Conservation (phyloP, 2,888 invertebrate genomes). For the Acanthosepion pharaonis region DNA sequence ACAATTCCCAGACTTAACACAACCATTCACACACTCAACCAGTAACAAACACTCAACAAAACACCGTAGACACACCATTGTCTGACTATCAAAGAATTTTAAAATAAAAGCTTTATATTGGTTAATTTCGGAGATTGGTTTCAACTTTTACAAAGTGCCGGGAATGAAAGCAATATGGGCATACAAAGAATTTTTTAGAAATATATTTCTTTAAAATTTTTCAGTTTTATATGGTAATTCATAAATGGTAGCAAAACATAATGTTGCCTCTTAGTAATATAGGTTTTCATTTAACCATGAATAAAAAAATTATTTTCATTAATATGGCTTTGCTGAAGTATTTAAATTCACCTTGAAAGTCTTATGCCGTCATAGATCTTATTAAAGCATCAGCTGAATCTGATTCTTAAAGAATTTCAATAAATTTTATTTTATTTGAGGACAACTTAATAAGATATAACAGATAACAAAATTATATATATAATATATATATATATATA, state of each 20-base stretch:
- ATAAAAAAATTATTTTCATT: neutral
- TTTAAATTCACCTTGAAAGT: neutral
- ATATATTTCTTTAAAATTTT: no score
- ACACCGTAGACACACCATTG: no score
- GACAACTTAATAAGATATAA: neutral
- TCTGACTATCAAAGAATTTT: no score
- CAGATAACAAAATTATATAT: neutral
- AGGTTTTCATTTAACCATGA: neutral
- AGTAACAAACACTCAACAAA: no score
- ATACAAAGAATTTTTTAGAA: no score
- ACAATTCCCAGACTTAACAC: no score
- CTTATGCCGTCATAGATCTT: neutral
- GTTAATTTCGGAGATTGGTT: no score
- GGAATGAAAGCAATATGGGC: no score
- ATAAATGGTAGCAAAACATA: neutral
- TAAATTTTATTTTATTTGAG: neutral
- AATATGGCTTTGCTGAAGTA: neutral
- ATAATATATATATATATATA: no score
- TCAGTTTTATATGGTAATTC: neutral
- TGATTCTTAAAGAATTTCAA: neutral
- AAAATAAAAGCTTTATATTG: no score
- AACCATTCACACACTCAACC: no score
- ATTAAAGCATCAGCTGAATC: neutral
- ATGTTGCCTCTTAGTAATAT: neutral
- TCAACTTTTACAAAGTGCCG: no score